These are phyloP conservation scores for Helogale parvula DNA, from an alignment of 2,113 vertebrate species.

Conservation along the genomic window DNA sequence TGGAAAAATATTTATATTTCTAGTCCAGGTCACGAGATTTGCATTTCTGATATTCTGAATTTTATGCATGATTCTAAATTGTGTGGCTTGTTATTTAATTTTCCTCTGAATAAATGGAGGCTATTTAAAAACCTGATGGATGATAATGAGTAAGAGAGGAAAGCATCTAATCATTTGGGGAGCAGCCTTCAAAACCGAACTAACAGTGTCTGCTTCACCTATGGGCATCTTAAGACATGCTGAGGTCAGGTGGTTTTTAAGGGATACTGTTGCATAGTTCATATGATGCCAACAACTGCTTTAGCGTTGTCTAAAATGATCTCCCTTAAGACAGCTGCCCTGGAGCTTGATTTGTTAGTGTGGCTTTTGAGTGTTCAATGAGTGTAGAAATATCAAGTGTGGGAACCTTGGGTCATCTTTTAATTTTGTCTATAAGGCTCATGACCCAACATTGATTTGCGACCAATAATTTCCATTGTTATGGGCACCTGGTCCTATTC, in stretches of 20 bases:
- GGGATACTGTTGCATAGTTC: not conserved
- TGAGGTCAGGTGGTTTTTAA: not conserved
- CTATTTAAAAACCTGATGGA: slow-evolving; percentile 11
- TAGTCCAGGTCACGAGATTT: slow-evolving; percentile 34
- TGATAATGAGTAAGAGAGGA: not conserved
- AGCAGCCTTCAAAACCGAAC: not conserved
- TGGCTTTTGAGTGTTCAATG: not conserved
- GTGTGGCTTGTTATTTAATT: not conserved
- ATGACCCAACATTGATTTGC: not conserved
- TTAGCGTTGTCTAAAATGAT: not conserved
- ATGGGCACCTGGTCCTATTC: not conserved
- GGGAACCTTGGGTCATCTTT: not conserved
- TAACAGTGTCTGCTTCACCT: not conserved
- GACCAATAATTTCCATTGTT: not conserved
- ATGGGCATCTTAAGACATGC: not conserved
- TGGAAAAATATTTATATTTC: not conserved
- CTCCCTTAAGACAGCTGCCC: not conserved
- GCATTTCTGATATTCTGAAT: slow-evolving; percentile 26
- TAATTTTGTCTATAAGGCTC: not conserved
- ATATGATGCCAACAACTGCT: not conserved
- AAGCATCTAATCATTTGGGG: not conserved
- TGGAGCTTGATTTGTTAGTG: not conserved
- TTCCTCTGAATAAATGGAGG: slow-evolving; percentile 27
- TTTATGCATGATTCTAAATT: slow-evolving; percentile 38
- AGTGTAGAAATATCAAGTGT: not conserved